Evolutionary conservation across 2,113 vertebrate species (phyloP), one percentile per base, ranked within the genome.

Genomic region (Microtus montanus): DNA sequence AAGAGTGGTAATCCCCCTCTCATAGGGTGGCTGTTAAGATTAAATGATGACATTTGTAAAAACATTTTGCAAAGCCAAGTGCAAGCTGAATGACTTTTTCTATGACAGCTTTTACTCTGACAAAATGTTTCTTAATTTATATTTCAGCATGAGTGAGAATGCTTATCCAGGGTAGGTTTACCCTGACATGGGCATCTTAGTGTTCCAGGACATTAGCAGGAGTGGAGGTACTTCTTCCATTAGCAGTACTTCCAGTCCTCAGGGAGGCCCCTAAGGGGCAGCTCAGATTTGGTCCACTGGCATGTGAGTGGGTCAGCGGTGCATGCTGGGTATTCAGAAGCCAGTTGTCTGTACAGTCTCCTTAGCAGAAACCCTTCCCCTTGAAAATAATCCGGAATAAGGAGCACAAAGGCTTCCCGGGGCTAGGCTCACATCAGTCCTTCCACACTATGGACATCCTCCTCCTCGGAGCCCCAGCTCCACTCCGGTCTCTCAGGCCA

Each of bases 1-100:
- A 22, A 85, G 22, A 61, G 49, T 9, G 54, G 30, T 38, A 49
- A 90, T 77, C 61, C 68, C 49, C 87, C 93, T 70, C 70, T 84
- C 41, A n/a, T 33, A 35, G 35, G 17, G 47, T 0, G 85, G 4
- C n/a, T 77, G 33, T 83, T 73, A 82, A 87, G 83, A 74, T 44
- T 87, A 86, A 84, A 78, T 30, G 47, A 82, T 74, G 78, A 64
- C 47, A 79, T 64, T 91, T 75, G 33, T 68, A 78, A 93, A 96
- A 96, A 70, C 61, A 83, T 44, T 17, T 89, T 49, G 2, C 15
- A 89, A 95, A 93, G 30, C 83, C 12, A 13, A 8, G 10, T 83
- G 44, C n/a, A 84, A 78, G 54, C 41, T n/a, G 2, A 41, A 15
- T 30, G 26, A 30, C 90, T 94, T 79, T 89, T 74, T 80, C 73